Percentiles rank a stretch among this genome's conserved stretches.
phyloP scores from a whole-genome alignment of 1,140 invertebrate genomes.

The Drosophila athabasca region DNA sequence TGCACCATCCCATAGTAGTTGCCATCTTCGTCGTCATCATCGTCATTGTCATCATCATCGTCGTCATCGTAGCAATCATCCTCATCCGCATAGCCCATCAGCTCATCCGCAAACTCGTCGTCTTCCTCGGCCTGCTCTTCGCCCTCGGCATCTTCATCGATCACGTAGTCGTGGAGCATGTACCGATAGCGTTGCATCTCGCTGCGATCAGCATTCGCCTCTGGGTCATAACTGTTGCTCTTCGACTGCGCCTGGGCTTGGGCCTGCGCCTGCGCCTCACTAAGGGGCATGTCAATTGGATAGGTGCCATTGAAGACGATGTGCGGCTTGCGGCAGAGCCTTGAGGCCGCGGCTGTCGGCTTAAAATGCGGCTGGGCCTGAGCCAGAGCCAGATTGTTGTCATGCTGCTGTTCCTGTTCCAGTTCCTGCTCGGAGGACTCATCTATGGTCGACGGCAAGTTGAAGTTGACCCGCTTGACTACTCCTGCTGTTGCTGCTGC shows the following conservation, averaged over 20 bases:
- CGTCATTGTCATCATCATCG: conserved; percentile 47
- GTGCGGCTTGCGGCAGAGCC: conserved; percentile 47
- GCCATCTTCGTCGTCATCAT: conserved; percentile 42
- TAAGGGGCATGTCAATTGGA: conserved; percentile 89
- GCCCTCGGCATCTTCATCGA: conserved; percentile 67
- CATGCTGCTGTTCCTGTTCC: conserved; percentile 8
- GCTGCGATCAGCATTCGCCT: conserved; percentile 70
- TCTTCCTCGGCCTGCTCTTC: conserved; percentile 64
- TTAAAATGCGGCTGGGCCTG: conserved; percentile 8
- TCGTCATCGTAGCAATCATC: conserved; percentile 54
- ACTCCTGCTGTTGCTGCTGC: not conserved
- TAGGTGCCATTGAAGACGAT: conserved; percentile 91
- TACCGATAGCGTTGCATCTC: conserved; percentile 73
- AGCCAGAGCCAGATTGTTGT: conserved; percentile 24
- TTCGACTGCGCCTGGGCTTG: conserved; percentile 33
- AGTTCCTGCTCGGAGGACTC: conserved; percentile 50
- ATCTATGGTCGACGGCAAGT: conserved; percentile 65
- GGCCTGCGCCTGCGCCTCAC: conserved; percentile 15
- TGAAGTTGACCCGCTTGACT: conserved; percentile 73
- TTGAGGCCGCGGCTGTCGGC: too few relatives aligned
- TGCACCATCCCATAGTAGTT: conserved; percentile 44
- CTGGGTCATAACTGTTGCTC: conserved; percentile 68
- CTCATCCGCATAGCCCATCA: conserved; percentile 28
- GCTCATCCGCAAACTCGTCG: conserved; percentile 51
- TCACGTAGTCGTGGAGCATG: conserved; percentile 66